Conservation (phyloP, 2,888 invertebrate species). For the Dicroscelio sp. region DNA sequence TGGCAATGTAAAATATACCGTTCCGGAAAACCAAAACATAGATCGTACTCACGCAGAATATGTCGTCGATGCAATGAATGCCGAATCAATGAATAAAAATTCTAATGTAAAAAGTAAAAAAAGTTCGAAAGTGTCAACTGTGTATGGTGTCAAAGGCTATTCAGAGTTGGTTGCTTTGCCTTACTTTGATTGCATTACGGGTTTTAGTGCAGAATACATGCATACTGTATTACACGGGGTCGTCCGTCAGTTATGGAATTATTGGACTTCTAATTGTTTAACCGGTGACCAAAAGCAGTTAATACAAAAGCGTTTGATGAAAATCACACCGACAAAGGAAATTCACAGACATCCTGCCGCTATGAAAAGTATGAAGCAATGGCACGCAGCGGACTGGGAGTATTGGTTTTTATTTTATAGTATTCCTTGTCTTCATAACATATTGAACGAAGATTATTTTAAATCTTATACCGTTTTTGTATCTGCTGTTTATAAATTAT, state of each 20-base stretch:
- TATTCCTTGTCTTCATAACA: too few relatives aligned
- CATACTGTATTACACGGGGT: conserved; percentile 62
- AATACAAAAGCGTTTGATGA: not conserved
- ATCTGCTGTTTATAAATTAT: too few relatives aligned
- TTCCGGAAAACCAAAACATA: too few relatives aligned
- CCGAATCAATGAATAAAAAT: too few relatives aligned
- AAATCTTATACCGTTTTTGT: too few relatives aligned
- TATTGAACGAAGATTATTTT: too few relatives aligned
- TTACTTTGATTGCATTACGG: too few relatives aligned
- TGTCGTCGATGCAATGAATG: not conserved
- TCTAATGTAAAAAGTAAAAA: too few relatives aligned
- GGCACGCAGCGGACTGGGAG: conserved; percentile 74
- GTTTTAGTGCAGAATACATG: conserved; percentile 65
- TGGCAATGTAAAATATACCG: not conserved
- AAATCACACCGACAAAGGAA: conserved; percentile 48
- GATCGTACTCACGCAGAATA: conserved; percentile 12
- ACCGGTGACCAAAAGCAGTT: not conserved
- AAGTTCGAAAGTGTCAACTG: too few relatives aligned
- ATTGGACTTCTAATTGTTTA: conserved; percentile 18
- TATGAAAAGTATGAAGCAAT: conserved; percentile 37
- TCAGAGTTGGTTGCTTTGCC: too few relatives aligned
- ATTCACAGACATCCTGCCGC: conserved; percentile 68
- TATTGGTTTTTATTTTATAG: too few relatives aligned
- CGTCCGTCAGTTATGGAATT: conserved; percentile 35
- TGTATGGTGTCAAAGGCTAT: too few relatives aligned